Percentiles rank a stretch among this genome's conserved stretches.
phyloP scores from a whole-genome alignment of 2,888 invertebrate species.

The Troilus luridus region DNA sequence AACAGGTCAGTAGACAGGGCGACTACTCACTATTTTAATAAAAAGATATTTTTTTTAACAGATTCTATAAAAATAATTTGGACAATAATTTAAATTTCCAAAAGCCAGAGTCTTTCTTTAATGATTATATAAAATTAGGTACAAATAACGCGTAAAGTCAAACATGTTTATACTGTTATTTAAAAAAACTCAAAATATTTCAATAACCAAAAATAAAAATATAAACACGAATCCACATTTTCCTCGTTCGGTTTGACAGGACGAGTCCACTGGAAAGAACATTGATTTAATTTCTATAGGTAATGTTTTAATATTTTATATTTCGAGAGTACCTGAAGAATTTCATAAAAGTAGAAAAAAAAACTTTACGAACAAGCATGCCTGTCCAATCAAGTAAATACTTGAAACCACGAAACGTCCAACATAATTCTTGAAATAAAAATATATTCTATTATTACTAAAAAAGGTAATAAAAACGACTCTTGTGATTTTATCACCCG shows the following conservation, averaged over 20 bases:
- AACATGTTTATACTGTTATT: background rate
- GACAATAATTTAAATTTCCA: background rate
- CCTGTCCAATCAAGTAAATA: too few relatives aligned
- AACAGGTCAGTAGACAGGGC: background rate
- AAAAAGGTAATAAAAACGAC: too few relatives aligned
- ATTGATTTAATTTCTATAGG: background rate
- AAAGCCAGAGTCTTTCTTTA: background rate
- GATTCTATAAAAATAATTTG: background rate
- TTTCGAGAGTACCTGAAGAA: background rate
- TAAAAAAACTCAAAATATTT: background rate
- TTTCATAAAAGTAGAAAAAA: background rate
- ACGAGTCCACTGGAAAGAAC: background rate
- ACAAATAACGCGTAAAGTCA: background rate
- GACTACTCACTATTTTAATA: background rate
- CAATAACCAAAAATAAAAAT: background rate
- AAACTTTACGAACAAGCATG: background rate
- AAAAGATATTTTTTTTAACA: background rate
- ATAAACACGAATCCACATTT: background rate
- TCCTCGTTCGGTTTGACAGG: background rate
- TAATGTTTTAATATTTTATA: background rate
- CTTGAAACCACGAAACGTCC: too few relatives aligned
- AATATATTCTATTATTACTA: too few relatives aligned
- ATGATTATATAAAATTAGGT: background rate
- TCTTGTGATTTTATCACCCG: too few relatives aligned
- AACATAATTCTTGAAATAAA: too few relatives aligned